Evolutionary conservation across 2,113 vertebrate species (phyloP).

Genomic region (Cyanoliseus patagonus): DNA sequence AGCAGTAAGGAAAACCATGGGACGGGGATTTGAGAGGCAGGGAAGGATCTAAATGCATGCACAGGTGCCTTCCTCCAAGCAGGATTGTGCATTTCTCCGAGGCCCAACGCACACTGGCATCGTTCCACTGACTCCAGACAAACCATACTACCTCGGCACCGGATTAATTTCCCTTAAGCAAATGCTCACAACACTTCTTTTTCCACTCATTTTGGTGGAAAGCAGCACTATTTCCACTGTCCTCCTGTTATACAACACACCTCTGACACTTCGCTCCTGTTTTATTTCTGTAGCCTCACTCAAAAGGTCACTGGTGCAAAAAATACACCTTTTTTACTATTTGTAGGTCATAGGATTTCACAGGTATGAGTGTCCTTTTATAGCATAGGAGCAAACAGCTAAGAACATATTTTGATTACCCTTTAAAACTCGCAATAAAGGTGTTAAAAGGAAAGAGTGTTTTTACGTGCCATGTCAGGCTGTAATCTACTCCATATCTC

Average conservation of each 20-base stretch:
- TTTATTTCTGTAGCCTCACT: neutral
- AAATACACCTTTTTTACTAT: neutral
- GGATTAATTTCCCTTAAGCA: neutral
- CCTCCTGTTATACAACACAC: neutral
- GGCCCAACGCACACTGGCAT: neutral
- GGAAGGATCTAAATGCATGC: neutral
- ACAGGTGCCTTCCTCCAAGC: neutral
- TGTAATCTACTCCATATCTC: slow-evolving; percentile 56
- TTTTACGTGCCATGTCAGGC: slow-evolving; percentile 49
- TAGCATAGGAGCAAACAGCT: slow-evolving; percentile 22
- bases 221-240: neutral
- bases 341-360: slow-evolving; percentile 46
- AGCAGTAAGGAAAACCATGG: neutral
- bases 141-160: fast-evolving
- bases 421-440: slow-evolving; percentile 63
- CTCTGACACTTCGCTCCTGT: neutral
- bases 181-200: neutral
- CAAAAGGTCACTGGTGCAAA: neutral
- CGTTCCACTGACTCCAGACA: neutral
- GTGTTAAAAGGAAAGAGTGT: slow-evolving; percentile 65
- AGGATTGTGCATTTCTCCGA: neutral
- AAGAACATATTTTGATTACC: slow-evolving; percentile 47
- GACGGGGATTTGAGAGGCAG: neutral
- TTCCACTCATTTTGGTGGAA: neutral
- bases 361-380: slow-evolving; percentile 57